Percentiles rank a stretch among this genome's conserved stretches.
Conservation (phyloP, 2,113 vertebrate species). For the Campylomormyrus tamandua region DNA sequence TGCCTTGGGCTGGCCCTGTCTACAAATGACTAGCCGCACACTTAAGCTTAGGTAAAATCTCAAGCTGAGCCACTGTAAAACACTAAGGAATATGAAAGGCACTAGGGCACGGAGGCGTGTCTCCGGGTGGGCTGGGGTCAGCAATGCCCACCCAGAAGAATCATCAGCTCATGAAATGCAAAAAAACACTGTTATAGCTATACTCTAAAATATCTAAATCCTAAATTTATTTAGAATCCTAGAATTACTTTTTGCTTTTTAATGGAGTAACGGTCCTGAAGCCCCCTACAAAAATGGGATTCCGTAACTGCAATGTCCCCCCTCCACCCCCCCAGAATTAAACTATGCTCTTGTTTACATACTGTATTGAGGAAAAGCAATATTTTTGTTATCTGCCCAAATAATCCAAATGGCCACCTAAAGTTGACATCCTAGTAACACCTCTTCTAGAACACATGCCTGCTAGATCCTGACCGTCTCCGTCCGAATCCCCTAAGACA, state of each 20-base stretch:
- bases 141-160: background rate
- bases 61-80: background rate
- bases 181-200: background rate
- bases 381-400: background rate
- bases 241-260: background rate
- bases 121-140: background rate
- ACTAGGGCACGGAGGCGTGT: background rate
- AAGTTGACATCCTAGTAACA: background rate
- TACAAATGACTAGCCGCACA: slow-evolving; percentile 34
- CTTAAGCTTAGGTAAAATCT: slow-evolving; percentile 39
- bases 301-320: background rate
- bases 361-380: background rate
- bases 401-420: background rate
- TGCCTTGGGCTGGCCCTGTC: background rate
- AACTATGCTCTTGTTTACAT: background rate
- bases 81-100: background rate
- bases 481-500: background rate
- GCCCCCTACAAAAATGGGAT: background rate
- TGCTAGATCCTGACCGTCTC: background rate
- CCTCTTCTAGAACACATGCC: too few species aligned
- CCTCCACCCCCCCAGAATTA: background rate
- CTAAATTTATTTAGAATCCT: background rate
- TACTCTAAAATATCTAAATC: background rate
- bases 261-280: background rate
- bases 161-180: background rate